Conservation (phyloP, 2,888 invertebrate species). For the Acheta domesticus region DNA sequence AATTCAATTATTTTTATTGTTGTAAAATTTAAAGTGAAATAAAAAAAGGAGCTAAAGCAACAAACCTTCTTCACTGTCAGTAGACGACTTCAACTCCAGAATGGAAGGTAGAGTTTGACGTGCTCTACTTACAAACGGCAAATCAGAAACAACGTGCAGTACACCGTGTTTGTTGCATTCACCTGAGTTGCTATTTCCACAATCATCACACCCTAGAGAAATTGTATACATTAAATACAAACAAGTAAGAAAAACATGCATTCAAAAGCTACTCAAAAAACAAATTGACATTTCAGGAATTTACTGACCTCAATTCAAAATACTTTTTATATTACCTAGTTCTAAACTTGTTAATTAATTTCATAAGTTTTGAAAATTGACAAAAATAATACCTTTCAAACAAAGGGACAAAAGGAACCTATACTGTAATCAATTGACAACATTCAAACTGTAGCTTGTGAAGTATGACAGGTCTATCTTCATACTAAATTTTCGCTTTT, state of each 20-base stretch:
- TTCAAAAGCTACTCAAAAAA: not conserved
- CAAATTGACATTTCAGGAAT: no score
- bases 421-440: no score
- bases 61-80: not conserved
- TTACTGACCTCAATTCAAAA: no score
- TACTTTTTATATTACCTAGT: no score
- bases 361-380: no score
- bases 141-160: conserved; percentile 33
- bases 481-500: no score
- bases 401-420: no score
- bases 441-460: no score
- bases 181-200: conserved; percentile 34
- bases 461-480: no score
- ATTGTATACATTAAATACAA: not conserved
- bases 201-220: conserved; percentile 36
- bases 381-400: no score
- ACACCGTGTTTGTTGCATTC: conserved; percentile 36
- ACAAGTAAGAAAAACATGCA: not conserved
- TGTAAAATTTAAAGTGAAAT: not conserved
- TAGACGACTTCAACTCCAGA: conserved; percentile 24
- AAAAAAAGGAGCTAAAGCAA: not conserved
- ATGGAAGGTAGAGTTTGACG: conserved; percentile 32
- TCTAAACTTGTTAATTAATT: no score
- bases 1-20: no score
- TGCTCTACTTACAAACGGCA: conserved; percentile 32